These are phyloP conservation scores for Microplitis deprimator DNA, from an alignment of 2,888 invertebrate genomes.

Conservation along the genomic window DNA sequence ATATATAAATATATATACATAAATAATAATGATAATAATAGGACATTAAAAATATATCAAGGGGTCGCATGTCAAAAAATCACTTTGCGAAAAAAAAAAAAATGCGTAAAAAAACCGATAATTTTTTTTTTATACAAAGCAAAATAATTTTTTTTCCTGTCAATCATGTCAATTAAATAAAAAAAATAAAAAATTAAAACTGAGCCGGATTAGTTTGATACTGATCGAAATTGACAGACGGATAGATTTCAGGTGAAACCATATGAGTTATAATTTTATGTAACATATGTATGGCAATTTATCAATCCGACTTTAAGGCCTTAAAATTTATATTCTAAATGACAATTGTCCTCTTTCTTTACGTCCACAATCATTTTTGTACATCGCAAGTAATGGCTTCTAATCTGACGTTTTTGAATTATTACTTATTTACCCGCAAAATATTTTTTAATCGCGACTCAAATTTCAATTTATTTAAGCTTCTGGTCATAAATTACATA, in stretches of 20 bases:
- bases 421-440: not conserved
- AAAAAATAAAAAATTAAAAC: constrained; percentile 1
- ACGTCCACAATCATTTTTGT: constrained; percentile 16
- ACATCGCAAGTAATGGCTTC: constrained; percentile 66
- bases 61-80: too few species aligned
- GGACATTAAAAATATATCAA: too few species aligned
- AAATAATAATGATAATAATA: too few species aligned
- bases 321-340: constrained; percentile 12
- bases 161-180: not conserved
- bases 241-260: constrained; percentile 65
- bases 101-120: too few species aligned
- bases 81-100: too few species aligned
- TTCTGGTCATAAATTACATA: too few species aligned
- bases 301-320: not conserved
- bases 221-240: constrained; percentile 63
- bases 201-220: constrained; percentile 28
- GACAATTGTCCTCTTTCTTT: constrained; percentile 18
- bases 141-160: not conserved
- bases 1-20: not conserved
- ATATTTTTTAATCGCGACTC: too few species aligned
- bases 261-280: constrained; percentile 64
- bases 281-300: constrained; percentile 64
- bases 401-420: constrained; percentile 63
- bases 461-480: too few species aligned
- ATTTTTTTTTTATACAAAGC: too few species aligned